Evolutionary conservation across 2,113 vertebrate genomes (phyloP), one percentile per base, ranked within the genome.

Genomic region (Tupaia chinensis): DNA sequence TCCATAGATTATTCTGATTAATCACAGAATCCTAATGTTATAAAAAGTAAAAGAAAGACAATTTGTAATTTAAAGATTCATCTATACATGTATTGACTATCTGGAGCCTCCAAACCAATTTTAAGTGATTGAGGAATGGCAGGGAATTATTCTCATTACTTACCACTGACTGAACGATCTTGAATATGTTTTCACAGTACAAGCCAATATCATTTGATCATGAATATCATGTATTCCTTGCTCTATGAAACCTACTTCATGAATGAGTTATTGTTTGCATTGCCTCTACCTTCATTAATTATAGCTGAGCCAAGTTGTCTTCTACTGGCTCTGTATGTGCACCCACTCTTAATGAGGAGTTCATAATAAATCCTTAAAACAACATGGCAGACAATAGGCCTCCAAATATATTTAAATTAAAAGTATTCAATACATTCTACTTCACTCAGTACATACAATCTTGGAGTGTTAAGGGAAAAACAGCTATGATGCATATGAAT

Each of bases 261-360:
- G 44, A 89, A 60, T 76, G 68, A 92, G 9, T 22, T 86, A 56
- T 72, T 81, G 17, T 88, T 94, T 76, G 4, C 79, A 53, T 80
- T 85, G 65, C 65, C 84, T 96, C 56, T 78, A 56, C 77, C 54
- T 95, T 94, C 16, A 78, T 86, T 91, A 74, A 68, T n/a, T 76
- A 10, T 90, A 19, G 12, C 10, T 82, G 74, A 85, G 2, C 54
- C 63, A 63, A 63, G 14, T 80, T 93, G 65, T 78, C 82, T 66
- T 87, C 78, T 69, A n/a, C 11, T 68, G 27, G 93, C 73, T 88
- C 93, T 44, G 44, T 44, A 44, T 44, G 44, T 44, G 44, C 44
- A 44, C 44, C 44, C 44, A 44, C 61, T 94, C 14, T 54, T 81
- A 4, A 44, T 44, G 44, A 44, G 44, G 19, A 91, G 54, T 78